Conservation (phyloP, 1,140 invertebrate species). For the Leptinotarsa defecta region DNA sequence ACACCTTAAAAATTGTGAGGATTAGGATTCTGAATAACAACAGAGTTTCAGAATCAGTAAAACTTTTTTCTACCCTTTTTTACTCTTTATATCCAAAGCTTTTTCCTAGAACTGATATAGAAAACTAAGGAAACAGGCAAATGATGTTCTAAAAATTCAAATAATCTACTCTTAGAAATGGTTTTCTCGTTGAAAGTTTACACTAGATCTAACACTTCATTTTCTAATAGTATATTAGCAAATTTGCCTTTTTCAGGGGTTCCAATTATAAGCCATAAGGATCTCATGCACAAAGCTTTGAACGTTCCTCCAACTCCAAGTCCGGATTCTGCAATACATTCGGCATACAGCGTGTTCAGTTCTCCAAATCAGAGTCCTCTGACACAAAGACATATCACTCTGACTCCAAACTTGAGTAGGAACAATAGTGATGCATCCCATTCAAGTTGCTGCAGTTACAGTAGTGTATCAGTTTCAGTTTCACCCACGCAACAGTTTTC, state of each 20-base stretch:
- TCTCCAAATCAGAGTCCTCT: conserved; percentile 85
- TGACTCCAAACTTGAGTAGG: conserved; percentile 81
- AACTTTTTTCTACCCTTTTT: too few relatives aligned
- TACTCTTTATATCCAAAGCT: too few relatives aligned
- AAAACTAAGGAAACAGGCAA: too few relatives aligned
- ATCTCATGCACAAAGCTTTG: conserved; percentile 56
- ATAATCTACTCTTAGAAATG: too few relatives aligned
- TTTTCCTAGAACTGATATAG: too few relatives aligned
- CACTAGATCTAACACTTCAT: not conserved
- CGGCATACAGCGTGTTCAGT: conserved; percentile 77
- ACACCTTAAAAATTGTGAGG: too few relatives aligned
- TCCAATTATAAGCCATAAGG: conserved; percentile 66
- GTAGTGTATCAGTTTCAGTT: conserved; percentile 65
- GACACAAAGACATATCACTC: conserved; percentile 76
- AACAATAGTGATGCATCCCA: conserved; percentile 91
- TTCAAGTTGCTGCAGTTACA: conserved; percentile 76
- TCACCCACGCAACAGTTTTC: conserved; percentile 64
- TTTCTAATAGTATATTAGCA: not conserved
- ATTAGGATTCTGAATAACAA: too few relatives aligned
- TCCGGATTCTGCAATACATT: conserved; percentile 85
- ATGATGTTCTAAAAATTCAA: too few relatives aligned
- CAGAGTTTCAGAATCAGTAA: too few relatives aligned
- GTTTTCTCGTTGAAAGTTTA: too few relatives aligned
- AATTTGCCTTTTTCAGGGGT: conserved; percentile 27
- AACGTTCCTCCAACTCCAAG: conserved; percentile 70